phyloP scores from a whole-genome alignment of 2,113 vertebrate genomes.

The Perccottus glenii region DNA sequence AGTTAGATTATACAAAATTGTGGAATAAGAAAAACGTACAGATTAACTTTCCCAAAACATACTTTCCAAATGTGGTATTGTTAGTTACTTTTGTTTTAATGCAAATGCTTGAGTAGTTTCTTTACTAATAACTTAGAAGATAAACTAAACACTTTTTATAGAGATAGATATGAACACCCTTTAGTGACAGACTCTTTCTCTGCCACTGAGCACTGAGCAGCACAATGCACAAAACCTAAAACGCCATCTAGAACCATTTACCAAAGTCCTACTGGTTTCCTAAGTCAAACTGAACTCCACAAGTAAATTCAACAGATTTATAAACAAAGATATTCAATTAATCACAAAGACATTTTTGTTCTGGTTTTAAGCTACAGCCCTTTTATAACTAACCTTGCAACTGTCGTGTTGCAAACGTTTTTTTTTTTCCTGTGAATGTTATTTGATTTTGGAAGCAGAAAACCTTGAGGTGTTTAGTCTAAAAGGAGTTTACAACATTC shows the following conservation, averaged over 20 bases:
- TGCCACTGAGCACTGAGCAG: too few species aligned
- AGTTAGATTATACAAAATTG: not conserved
- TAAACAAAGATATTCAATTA: not conserved
- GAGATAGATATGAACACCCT: too few species aligned
- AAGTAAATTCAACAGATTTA: not conserved
- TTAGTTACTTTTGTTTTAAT: too few species aligned
- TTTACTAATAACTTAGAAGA: too few species aligned
- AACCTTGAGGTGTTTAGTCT: slow-evolving; percentile 67
- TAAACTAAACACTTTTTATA: too few species aligned
- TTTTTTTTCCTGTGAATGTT: slow-evolving; percentile 44
- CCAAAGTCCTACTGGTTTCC: not conserved
- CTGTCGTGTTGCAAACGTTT: slow-evolving; percentile 8
- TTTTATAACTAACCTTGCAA: slow-evolving; percentile 53
- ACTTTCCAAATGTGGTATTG: too few species aligned
- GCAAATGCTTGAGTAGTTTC: too few species aligned
- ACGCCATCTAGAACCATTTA: not conserved
- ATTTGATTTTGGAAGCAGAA: slow-evolving; percentile 52
- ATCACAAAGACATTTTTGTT: slow-evolving; percentile 3
- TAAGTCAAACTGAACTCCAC: not conserved
- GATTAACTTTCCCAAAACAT: too few species aligned
- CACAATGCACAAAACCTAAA: too few species aligned
- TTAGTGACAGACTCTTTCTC: too few species aligned
- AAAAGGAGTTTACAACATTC: slow-evolving; percentile 35
- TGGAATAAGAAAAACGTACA: too few species aligned
- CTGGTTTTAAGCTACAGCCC: too few species aligned